Conservation (phyloP, 2,797 vertebrate genomes). For the Sebastes baramenuke region DNA sequence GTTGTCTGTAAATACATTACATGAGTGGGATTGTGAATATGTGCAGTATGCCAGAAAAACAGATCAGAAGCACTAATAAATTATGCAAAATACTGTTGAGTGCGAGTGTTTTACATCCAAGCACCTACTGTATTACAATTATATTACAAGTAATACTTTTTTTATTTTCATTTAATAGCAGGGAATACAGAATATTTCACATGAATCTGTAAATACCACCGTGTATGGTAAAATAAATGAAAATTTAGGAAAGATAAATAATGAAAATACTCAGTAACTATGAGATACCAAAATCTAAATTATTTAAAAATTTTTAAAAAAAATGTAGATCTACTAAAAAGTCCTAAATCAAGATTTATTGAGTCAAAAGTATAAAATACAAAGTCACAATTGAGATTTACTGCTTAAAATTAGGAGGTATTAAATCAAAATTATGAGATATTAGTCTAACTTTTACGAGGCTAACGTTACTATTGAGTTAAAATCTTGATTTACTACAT, state of each 20-base stretch:
- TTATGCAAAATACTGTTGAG: constrained; percentile 52
- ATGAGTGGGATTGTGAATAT: constrained; percentile 52
- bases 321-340: no score
- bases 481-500: background rate
- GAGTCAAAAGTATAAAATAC: background rate
- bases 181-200: background rate
- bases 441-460: background rate
- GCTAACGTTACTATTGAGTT: background rate
- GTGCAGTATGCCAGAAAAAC: constrained; percentile 43
- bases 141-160: no score
- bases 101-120: constrained; percentile 53
- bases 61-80: constrained; percentile 60
- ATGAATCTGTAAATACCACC: background rate
- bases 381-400: background rate
- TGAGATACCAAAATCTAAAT: background rate
- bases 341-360: background rate
- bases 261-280: background rate
- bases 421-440: background rate
- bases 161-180: background rate
- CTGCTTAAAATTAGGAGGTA: background rate
- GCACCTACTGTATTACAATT: constrained; percentile 41
- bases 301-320: no score
- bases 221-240: background rate
- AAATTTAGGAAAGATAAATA: background rate
- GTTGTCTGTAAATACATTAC: constrained; percentile 64